These are phyloP conservation scores for Xylocampa areola DNA, from an alignment of 2,888 invertebrate species.

Conservation along the genomic window DNA sequence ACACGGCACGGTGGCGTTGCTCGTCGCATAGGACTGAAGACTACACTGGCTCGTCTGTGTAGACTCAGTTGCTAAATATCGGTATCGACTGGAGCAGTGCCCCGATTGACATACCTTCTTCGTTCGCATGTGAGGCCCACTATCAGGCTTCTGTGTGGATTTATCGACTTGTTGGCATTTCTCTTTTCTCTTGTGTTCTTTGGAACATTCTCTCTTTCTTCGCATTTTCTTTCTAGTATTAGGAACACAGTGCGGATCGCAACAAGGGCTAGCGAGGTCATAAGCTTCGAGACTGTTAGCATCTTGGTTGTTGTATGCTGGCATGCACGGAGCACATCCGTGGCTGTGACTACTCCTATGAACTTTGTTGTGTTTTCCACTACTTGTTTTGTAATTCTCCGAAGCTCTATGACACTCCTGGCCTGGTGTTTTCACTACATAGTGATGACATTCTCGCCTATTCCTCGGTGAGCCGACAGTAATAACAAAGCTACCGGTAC, in stretches of 20 bases:
- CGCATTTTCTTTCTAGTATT: conserved; percentile 87
- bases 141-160: conserved; percentile 83
- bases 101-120: conserved; percentile 82
- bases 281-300: conserved; percentile 95
- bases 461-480: conserved; percentile 92
- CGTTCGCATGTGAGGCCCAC: conserved; percentile 83
- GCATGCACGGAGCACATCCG: conserved; percentile 93
- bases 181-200: conserved; percentile 91
- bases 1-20: conserved; percentile 91
- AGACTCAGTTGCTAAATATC: conserved; percentile 92
- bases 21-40: conserved; percentile 95
- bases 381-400: conserved; percentile 74
- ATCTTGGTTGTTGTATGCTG: conserved; percentile 91
- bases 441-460: conserved; percentile 92
- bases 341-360: conserved; percentile 86
- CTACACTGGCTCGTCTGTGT: conserved; percentile 94
- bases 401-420: conserved; percentile 77
- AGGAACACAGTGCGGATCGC: conserved; percentile 96
- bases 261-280: conserved; percentile 95
- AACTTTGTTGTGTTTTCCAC: conserved; percentile 76
- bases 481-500: conserved; percentile 92
- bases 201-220: conserved; percentile 90
- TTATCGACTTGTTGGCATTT: conserved; percentile 88
- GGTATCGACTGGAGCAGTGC: conserved; percentile 84
- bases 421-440: conserved; percentile 89